Percentiles rank a stretch among this genome's conserved stretches.
Conservation (phyloP, 2,797 vertebrate species). For the Eurystomus glaucurus region DNA sequence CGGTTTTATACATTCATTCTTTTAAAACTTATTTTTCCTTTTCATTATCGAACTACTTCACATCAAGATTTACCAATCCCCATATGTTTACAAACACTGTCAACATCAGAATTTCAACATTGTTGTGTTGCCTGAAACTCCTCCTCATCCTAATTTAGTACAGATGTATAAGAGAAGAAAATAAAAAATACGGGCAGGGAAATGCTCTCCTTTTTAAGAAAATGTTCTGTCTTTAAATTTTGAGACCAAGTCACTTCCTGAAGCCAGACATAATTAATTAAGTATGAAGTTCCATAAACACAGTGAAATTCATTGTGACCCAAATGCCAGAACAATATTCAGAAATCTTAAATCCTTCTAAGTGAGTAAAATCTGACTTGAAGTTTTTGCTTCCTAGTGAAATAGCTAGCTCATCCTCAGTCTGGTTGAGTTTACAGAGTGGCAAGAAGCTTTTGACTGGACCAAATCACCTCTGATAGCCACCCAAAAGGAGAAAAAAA, state of each 20-base stretch:
- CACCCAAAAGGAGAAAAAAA: not conserved
- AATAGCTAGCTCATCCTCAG: not conserved
- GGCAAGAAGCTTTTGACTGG: not conserved
- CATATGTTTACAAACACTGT: not conserved
- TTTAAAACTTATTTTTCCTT: not conserved
- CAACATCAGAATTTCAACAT: not conserved
- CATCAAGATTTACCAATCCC: rapidly evolving
- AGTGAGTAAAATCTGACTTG: not conserved
- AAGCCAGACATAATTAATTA: not conserved
- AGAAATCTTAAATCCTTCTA: not conserved
- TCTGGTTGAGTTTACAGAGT: not conserved
- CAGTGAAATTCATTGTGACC: not conserved
- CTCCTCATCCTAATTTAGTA: not conserved
- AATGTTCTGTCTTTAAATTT: not conserved
- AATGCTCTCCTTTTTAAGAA: not conserved
- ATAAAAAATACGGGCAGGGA: not conserved
- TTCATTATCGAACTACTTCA: not conserved
- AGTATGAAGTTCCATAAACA: not conserved
- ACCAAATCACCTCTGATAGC: not conserved
- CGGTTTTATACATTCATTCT: not conserved
- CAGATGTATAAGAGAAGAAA: not conserved
- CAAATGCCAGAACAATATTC: not conserved
- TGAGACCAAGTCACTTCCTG: not conserved
- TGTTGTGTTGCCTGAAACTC: not conserved
- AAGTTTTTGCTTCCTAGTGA: not conserved